Base-by-base conservation (phyloP, 2,888 invertebrate species). In the Cantharis rufa region DNA sequence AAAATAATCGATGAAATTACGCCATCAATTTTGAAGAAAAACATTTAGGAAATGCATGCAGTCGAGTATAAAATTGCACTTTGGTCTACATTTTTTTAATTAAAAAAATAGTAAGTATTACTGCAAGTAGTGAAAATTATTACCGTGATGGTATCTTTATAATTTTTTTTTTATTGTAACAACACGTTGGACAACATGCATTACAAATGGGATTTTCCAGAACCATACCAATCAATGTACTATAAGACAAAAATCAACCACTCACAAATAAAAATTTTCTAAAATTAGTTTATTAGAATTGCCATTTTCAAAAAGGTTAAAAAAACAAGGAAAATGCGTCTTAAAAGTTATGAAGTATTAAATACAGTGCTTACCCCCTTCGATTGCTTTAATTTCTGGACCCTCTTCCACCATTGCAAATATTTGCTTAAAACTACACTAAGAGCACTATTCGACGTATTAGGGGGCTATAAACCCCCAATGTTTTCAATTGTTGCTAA, bases 311-410 rank as follows among this genome's bases (percentile, higher is more conserved):
- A 28, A 69, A 15, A n/a, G 48, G n/a, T 48, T 48, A 48, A 48
- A 28, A 48, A 28, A 48, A 28, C 10, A 28, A 7, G 2, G 4
- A 27, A 66, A 75, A 15, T 70, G 63, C 74, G 15, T 15, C 15
- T 69, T 18, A 32, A 18, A 70, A 21, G 9, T 61, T 16, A 61
- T 48, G 10, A 70, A 48, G 18, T 4, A 16, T 16, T 32, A 48
- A 3, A 3, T 70, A 5, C 9, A 48, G 13, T 48, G 74, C 88
- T 87, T 83, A 89, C 89, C 89, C 82, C 87, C 88, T 80, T 91
- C 89, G 75, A 92, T 89, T 62, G 91, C 91, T 77, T 90, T 88
- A 81, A 92, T 91, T 82, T 91, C 89, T 0, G 91, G 91, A 63
- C 91, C 92, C 81, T 92, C 92, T 80, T 90, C 90, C 81, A 90